Percentiles rank a stretch among this genome's conserved stretches.
Evolutionary conservation across 2,113 vertebrate species (phyloP).

Genomic region (Todiramphus chloris): DNA sequence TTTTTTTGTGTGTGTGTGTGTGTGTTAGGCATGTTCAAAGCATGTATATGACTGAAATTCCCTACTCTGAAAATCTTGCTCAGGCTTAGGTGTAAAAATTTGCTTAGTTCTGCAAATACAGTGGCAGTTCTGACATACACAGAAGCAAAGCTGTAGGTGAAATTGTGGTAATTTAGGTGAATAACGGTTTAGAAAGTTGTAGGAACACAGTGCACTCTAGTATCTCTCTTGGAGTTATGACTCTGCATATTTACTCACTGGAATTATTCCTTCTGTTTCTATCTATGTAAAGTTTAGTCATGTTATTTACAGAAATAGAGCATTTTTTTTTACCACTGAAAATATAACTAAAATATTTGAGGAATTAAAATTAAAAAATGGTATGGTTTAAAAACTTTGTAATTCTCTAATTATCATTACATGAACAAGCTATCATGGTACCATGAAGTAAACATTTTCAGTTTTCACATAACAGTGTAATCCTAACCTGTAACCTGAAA

Average conservation of each 20-base stretch:
- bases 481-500: neutral
- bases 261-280: neutral
- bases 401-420: neutral
- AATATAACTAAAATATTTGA: neutral
- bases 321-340: neutral
- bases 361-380: neutral
- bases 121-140: neutral
- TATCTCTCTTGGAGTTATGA: neutral
- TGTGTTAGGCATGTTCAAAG: neutral
- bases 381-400: neutral
- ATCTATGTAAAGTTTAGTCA: slow-evolving; percentile 6
- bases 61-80: neutral
- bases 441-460: neutral
- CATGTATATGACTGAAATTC: neutral
- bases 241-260: neutral
- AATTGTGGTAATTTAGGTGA: neutral
- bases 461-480: neutral
- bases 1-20: too few relatives aligned
- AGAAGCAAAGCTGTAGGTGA: neutral
- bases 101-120: neutral
- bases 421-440: neutral
- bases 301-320: neutral
- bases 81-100: neutral
- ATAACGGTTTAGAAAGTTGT: neutral
- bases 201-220: neutral